phyloP scores from a whole-genome alignment of 2,113 vertebrate genomes.

The Cygnus buccinator region DNA sequence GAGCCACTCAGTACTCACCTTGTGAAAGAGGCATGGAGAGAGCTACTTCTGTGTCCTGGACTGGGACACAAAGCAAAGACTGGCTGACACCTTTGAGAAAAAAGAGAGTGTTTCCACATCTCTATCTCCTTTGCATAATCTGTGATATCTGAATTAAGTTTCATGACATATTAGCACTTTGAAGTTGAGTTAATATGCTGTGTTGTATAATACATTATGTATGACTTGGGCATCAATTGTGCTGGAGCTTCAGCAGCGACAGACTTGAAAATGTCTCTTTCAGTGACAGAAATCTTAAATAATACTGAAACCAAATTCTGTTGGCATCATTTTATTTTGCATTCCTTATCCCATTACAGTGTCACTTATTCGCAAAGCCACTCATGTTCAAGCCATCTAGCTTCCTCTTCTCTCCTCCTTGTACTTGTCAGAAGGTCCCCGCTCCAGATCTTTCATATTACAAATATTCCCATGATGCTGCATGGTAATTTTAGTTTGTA shows the following conservation, averaged over 20 bases:
- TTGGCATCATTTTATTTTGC: slow-evolving; percentile 35
- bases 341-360: background rate
- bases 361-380: background rate
- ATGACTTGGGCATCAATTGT: slow-evolving; percentile 61
- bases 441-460: background rate
- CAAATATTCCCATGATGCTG: slow-evolving; percentile 18
- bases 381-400: background rate
- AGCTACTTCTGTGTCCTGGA: background rate
- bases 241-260: slow-evolving; percentile 38
- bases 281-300: slow-evolving; percentile 47
- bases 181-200: slow-evolving; percentile 73
- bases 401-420: background rate
- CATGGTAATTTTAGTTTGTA: background rate
- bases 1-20: background rate
- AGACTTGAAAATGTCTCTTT: slow-evolving; percentile 50
- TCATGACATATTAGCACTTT: slow-evolving; percentile 74
- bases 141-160: slow-evolving; percentile 74
- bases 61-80: slow-evolving; percentile 8
- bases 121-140: slow-evolving; percentile 62
- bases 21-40: background rate
- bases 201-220: slow-evolving; percentile 67
- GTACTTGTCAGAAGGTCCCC: background rate
- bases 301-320: slow-evolving; percentile 29
- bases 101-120: slow-evolving; percentile 46
- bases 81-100: slow-evolving; percentile 62